Percentiles rank a stretch among this genome's conserved stretches.
These are phyloP conservation scores for Orbicella faveolata DNA, from an alignment of 64 coral and sea anemone genomes.

Conservation along the genomic window DNA sequence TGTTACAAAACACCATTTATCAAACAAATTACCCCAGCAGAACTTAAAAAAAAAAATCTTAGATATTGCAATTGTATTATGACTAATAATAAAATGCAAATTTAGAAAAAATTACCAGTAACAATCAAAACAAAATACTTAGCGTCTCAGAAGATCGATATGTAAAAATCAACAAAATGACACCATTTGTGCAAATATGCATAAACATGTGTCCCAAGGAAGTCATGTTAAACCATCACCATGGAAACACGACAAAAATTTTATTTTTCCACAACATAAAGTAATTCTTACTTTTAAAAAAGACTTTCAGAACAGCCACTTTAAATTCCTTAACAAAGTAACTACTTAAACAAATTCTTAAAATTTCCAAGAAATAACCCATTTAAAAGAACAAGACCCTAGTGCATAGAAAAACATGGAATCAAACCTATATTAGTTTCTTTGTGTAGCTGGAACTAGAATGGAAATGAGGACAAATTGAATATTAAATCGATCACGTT, in stretches of 20 bases:
- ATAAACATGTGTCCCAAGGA: neutral
- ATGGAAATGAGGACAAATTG: neutral
- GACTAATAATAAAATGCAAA: neutral
- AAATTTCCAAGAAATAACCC: neutral
- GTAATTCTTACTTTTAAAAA: neutral
- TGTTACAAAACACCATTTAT: too few relatives aligned
- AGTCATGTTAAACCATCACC: neutral
- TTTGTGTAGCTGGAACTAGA: neutral
- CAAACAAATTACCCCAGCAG: too few relatives aligned
- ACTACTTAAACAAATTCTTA: neutral
- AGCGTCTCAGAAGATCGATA: neutral
- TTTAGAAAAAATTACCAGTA: neutral
- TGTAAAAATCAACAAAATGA: slow-evolving; percentile 1
- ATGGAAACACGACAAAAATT: neutral
- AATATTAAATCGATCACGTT: neutral
- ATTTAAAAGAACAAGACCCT: neutral
- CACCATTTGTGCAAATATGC: neutral
- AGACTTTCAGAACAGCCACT: too few relatives aligned
- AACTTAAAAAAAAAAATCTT: too few relatives aligned
- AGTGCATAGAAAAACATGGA: neutral
- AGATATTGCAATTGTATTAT: too few relatives aligned
- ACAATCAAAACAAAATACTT: neutral
- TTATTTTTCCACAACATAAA: neutral
- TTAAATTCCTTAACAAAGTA: too few relatives aligned
- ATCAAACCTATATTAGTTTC: neutral